These are phyloP conservation scores for Mylabris phalerata DNA, from an alignment of 1,140 invertebrate genomes.

Conservation along the genomic window DNA sequence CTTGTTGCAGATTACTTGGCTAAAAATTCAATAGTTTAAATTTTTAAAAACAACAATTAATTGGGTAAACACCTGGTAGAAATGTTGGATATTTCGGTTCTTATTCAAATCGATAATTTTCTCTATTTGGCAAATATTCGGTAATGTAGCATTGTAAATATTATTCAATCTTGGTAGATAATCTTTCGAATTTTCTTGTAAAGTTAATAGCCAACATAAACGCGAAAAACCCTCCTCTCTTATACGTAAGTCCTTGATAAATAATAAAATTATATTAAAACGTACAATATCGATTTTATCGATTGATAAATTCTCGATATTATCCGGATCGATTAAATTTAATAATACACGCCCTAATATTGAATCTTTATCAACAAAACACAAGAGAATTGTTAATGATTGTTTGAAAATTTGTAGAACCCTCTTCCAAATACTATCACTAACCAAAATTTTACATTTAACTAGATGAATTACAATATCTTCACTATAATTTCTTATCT, in stretches of 20 bases:
- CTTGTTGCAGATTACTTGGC: slow-evolving; percentile 42
- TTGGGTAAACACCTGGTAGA: slow-evolving; percentile 33
- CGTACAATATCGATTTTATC: not conserved
- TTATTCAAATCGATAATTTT: slow-evolving; percentile 34
- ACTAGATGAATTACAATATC: slow-evolving; percentile 55
- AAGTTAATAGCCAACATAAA: slow-evolving; percentile 46
- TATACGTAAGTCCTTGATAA: not conserved
- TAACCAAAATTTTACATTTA: slow-evolving; percentile 53
- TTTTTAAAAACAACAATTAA: slow-evolving; percentile 8
- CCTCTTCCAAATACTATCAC: slow-evolving; percentile 51
- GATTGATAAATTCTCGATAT: slow-evolving; percentile 10
- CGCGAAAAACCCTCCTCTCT: slow-evolving; percentile 48
- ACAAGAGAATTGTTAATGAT: slow-evolving; percentile 48
- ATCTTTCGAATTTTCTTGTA: slow-evolving; percentile 40
- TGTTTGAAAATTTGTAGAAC: slow-evolving; percentile 51
- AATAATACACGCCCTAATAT: slow-evolving; percentile 50
- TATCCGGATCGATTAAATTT: slow-evolving; percentile 56
- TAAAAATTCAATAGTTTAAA: slow-evolving; percentile 22
- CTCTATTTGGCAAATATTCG: slow-evolving; percentile 42
- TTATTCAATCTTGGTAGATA: slow-evolving; percentile 45
- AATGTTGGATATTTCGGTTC: slow-evolving; percentile 30
- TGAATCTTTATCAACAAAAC: slow-evolving; percentile 40
- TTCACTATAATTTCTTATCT: slow-evolving; percentile 50
- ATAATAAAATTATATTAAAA: not conserved
- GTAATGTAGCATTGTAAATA: slow-evolving; percentile 42